These are phyloP conservation scores for Leptinotarsa texana DNA, from an alignment of 1,140 invertebrate species.

Conservation along the genomic window DNA sequence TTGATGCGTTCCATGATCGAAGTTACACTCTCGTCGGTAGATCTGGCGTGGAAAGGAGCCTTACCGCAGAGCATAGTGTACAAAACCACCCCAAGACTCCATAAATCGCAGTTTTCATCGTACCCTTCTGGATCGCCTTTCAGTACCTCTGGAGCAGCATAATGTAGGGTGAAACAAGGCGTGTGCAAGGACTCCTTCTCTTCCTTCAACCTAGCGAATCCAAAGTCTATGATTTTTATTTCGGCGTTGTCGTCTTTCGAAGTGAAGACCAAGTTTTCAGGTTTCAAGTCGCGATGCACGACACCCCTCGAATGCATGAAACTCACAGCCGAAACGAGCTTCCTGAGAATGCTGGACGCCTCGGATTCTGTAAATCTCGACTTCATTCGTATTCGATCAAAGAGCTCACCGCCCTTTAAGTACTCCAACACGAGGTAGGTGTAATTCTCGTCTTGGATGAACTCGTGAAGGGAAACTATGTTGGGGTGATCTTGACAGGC, in stretches of 20 bases:
- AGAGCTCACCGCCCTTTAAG: slow-evolving; percentile 81
- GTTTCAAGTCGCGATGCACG: slow-evolving; percentile 89
- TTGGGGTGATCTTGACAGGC: slow-evolving; percentile 86
- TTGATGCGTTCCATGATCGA: slow-evolving; percentile 80
- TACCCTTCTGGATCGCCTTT: slow-evolving; percentile 65
- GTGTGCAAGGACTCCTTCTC: slow-evolving; percentile 71
- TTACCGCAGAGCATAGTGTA: slow-evolving; percentile 87
- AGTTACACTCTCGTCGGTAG: slow-evolving; percentile 71
- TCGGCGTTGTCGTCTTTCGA: slow-evolving; percentile 65
- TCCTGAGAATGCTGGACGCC: slow-evolving; percentile 71
- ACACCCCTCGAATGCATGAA: slow-evolving; percentile 82
- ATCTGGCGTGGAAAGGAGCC: slow-evolving; percentile 75
- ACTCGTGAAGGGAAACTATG: slow-evolving; percentile 83
- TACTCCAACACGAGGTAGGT: slow-evolving; percentile 88
- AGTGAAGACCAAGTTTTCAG: slow-evolving; percentile 83
- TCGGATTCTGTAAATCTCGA: slow-evolving; percentile 72
- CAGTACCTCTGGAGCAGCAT: slow-evolving; percentile 90
- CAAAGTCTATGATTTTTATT: slow-evolving; percentile 88
- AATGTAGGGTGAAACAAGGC: slow-evolving; percentile 87
- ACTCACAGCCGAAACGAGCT: slow-evolving; percentile 78
- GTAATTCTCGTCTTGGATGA: slow-evolving; percentile 77
- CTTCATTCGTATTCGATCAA: slow-evolving; percentile 67
- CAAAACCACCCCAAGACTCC: slow-evolving; percentile 89
- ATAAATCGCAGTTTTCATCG: slow-evolving; percentile 88
- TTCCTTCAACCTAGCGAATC: slow-evolving; percentile 78